Conservation (phyloP, 2,113 vertebrate species). For the Anguilla japonica region DNA sequence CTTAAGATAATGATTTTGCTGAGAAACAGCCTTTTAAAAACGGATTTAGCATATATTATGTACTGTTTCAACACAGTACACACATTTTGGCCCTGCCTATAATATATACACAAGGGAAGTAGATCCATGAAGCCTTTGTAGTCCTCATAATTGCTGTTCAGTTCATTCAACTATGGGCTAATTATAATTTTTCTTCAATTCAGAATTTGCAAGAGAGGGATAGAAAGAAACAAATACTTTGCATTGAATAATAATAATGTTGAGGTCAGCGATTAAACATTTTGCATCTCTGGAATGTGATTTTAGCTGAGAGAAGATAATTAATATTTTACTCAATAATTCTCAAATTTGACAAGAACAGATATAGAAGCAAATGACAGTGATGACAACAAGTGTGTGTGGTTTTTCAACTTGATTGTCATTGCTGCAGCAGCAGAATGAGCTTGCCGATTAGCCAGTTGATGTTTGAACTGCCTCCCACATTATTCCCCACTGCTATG, state of each 20-base stretch:
- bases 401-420: not conserved
- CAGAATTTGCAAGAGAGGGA: constrained; percentile 31
- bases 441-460: not conserved
- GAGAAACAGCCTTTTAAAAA: not conserved
- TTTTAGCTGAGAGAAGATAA: not conserved
- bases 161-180: not conserved
- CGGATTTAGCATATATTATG: not conserved
- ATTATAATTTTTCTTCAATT: not conserved
- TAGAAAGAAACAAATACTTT: not conserved
- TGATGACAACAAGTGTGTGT: not conserved
- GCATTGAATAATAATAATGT: not conserved
- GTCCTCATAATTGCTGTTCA: not conserved
- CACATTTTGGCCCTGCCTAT: not conserved
- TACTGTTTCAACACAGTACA: not conserved
- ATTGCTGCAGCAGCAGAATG: not conserved
- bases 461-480: not conserved
- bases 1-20: not conserved
- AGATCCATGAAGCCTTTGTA: not conserved
- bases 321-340: not conserved
- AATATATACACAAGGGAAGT: not conserved
- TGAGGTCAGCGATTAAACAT: not conserved
- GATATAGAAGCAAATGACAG: not conserved
- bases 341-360: not conserved
- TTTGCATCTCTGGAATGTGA: not conserved
- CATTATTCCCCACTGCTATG: not conserved